Evolutionary conservation across 2,888 invertebrate genomes (phyloP).

Genomic region (Stictocephala bisonia): DNA sequence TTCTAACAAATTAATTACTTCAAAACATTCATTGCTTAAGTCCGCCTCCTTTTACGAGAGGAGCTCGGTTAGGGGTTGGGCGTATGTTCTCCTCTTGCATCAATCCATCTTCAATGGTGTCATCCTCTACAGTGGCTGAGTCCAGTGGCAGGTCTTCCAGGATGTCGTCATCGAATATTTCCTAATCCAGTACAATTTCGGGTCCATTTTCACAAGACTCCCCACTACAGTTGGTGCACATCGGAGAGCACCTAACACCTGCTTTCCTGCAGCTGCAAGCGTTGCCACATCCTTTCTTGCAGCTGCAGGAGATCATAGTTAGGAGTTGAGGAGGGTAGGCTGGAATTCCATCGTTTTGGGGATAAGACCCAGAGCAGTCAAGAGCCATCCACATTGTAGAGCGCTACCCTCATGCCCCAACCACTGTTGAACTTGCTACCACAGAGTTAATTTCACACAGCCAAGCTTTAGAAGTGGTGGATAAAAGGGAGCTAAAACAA

Average conservation of each 20-base stretch:
- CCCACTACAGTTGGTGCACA: neutral
- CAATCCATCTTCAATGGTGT: neutral
- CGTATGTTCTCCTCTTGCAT: neutral
- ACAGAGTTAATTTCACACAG: too few species aligned
- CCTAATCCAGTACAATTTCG: neutral
- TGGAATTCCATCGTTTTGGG: neutral
- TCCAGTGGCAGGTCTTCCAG: neutral
- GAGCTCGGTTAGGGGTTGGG: too few species aligned
- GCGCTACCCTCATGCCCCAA: too few species aligned
- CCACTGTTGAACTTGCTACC: too few species aligned
- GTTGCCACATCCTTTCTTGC: neutral
- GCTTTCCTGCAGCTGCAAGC: conserved; percentile 5
- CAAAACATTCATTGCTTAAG: too few species aligned
- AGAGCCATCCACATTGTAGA: neutral
- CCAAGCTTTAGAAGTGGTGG: too few species aligned
- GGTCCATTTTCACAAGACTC: neutral
- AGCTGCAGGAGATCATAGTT: conserved; percentile 7
- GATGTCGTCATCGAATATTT: neutral
- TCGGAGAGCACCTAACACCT: neutral
- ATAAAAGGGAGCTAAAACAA: too few species aligned
- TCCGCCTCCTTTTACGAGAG: too few species aligned
- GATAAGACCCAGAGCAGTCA: neutral
- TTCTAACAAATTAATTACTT: too few species aligned
- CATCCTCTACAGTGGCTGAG: neutral
- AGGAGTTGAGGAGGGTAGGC: neutral